Evolutionary conservation across 1,140 invertebrate species (phyloP), one percentile per base, ranked within the genome.

Genomic region (Macrobrachium rosenbergii): DNA sequence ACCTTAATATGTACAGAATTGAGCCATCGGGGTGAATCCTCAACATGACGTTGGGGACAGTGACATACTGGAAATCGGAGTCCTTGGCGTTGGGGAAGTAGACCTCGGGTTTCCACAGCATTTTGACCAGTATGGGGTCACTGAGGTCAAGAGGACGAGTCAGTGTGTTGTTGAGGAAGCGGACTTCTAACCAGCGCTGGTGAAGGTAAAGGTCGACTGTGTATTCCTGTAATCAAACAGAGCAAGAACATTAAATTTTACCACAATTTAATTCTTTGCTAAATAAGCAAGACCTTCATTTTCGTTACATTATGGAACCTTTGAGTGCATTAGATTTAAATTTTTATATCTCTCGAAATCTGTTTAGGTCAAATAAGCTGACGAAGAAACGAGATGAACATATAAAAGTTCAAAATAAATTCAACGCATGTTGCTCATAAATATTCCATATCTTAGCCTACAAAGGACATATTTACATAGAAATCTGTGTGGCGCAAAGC

Each of bases 41-140:
- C 88, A 95, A 94, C 10, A 95, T 91, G 60, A 95, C 94, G 90
- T 95, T 95, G 8, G 95, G 94, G 16, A 95, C 94, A 0, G 94
- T 95, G 28, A 95, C 94, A 89, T 93, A 94, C 90, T 95, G 94
- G 90, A 94, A 94, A 89, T 94, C 93, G 0, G 94, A 94, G 85
- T 94, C 92, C 91, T 95, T 95, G 43, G 94, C 94, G 91, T 95
- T 95, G 45, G 94, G 93, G 90, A 95, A 95, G 90, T 95, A 95
- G 3, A 94, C 93, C 90, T 95, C 94, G 0, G 95, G 95, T 82
- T 95, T 94, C 95, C 95, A 95, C 80, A 95, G 93, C 69, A 92
- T 92, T 88, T 93, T 93, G 2, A 94, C 93, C 64, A 95, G 90
- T 78, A 93, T 92, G 5, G 93, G 93, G 90, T 94, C 94, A 89